Conservation (phyloP, 2,888 invertebrate genomes). For the Rotaria sp. region DNA sequence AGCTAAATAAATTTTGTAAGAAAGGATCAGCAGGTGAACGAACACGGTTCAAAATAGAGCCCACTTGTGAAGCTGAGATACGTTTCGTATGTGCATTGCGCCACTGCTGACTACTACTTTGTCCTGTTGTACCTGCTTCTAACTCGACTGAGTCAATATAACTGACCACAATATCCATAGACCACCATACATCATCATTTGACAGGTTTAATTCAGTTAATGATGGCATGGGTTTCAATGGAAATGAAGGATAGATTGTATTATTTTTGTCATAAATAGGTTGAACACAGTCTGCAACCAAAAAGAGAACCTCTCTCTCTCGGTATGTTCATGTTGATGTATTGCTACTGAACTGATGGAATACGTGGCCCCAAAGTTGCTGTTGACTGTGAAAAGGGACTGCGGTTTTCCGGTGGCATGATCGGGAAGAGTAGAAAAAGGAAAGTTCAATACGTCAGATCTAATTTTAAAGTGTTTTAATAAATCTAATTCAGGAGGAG, state of each 20-base stretch:
- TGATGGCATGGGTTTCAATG: too few species aligned
- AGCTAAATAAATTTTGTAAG: not conserved
- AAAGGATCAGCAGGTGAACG: not conserved
- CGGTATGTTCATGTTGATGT: not conserved
- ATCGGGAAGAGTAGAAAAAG: not conserved
- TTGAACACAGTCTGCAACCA: not conserved
- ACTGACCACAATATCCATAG: too few species aligned
- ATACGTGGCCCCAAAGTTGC: not conserved
- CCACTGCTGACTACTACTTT: not conserved
- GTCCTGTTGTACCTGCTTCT: not conserved
- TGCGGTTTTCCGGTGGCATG: not conserved
- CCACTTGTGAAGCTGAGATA: not conserved
- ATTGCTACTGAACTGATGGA: not conserved
- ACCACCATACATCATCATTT: too few species aligned
- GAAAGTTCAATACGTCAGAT: not conserved
- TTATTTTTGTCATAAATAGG: too few species aligned
- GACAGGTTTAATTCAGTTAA: too few species aligned
- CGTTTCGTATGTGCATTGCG: not conserved
- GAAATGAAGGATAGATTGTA: too few species aligned
- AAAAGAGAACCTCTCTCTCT: not conserved
- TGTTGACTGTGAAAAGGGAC: not conserved
- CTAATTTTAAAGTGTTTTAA: not conserved
- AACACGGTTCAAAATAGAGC: not conserved
- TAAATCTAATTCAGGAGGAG: not conserved
- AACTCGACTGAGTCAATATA: too few species aligned